Conservation (phyloP, 2,113 vertebrate species). For the Scophthalmus maximus region DNA sequence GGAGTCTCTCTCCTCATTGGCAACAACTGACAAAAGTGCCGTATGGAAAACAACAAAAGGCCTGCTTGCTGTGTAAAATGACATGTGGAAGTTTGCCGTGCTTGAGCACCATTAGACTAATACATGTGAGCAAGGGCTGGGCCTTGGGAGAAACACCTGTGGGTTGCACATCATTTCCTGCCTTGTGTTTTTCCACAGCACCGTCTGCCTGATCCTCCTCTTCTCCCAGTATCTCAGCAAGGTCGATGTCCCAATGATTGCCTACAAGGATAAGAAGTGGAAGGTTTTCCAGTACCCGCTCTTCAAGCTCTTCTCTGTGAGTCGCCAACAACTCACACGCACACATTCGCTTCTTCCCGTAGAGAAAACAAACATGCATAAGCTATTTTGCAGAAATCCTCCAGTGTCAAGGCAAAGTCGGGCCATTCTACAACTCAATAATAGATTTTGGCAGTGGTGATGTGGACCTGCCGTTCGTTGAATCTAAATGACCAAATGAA, state of each 20-base stretch:
- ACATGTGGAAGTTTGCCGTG: background rate
- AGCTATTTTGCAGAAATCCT: background rate
- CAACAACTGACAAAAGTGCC: background rate
- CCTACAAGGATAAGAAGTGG: conserved; percentile 84
- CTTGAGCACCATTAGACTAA: background rate
- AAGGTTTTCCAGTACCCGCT: conserved; percentile 82
- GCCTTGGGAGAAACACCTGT: background rate
- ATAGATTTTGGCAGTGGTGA: too few relatives aligned
- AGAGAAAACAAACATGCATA: too few relatives aligned
- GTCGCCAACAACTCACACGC: conserved; percentile 34
- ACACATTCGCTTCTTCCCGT: background rate
- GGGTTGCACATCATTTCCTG: conserved; percentile 9
- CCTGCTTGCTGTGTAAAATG: too few relatives aligned
- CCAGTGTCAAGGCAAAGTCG: background rate
- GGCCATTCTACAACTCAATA: background rate
- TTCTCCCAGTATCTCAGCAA: conserved; percentile 86
- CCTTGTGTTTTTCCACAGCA: conserved; percentile 71
- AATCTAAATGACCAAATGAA: too few relatives aligned
- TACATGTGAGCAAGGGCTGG: background rate
- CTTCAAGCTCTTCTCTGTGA: conserved; percentile 86
- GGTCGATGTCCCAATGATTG: conserved; percentile 80
- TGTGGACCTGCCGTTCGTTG: too few relatives aligned
- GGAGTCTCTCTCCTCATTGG: background rate
- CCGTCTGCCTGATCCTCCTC: conserved; percentile 82
- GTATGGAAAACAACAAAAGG: too few relatives aligned